Conservation (phyloP, 2,888 invertebrate genomes). For the Octodonta nipae region DNA sequence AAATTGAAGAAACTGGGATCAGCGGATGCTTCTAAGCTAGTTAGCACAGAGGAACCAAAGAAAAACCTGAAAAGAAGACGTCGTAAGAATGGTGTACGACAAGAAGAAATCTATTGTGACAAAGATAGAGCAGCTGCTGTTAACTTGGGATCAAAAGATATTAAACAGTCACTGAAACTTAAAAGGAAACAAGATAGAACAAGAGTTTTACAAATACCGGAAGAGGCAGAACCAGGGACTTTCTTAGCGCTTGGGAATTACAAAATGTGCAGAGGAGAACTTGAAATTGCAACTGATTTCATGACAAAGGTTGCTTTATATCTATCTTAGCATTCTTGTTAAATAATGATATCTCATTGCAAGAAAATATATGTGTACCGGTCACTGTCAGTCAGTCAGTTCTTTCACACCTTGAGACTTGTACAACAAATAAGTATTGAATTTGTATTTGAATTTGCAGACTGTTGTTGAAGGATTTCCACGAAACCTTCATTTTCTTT, state of each 20-base stretch:
- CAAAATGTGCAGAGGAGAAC: constrained; percentile 62
- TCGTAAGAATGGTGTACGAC: constrained; percentile 16
- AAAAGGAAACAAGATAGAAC: constrained; percentile 68
- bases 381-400: too few species aligned
- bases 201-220: constrained; percentile 57
- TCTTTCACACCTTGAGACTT: too few species aligned
- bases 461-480: too few species aligned
- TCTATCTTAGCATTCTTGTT: too few species aligned
- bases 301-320: constrained; percentile 81
- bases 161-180: constrained; percentile 68
- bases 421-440: too few species aligned
- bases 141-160: constrained; percentile 73
- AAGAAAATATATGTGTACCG: too few species aligned
- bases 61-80: constrained; percentile 27
- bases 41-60: constrained; percentile 15
- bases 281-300: constrained; percentile 57
- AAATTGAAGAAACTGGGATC: too few species aligned
- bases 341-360: too few species aligned
- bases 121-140: constrained; percentile 85
- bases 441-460: too few species aligned
- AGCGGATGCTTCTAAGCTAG: constrained; percentile 16
- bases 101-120: constrained; percentile 75
- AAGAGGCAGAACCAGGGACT: constrained; percentile 64
- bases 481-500: too few species aligned
- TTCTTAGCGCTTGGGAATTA: constrained; percentile 62